These are phyloP conservation scores for Pristionchus mayeri DNA, from an alignment of 2,888 invertebrate genomes.

Conservation along the genomic window DNA sequence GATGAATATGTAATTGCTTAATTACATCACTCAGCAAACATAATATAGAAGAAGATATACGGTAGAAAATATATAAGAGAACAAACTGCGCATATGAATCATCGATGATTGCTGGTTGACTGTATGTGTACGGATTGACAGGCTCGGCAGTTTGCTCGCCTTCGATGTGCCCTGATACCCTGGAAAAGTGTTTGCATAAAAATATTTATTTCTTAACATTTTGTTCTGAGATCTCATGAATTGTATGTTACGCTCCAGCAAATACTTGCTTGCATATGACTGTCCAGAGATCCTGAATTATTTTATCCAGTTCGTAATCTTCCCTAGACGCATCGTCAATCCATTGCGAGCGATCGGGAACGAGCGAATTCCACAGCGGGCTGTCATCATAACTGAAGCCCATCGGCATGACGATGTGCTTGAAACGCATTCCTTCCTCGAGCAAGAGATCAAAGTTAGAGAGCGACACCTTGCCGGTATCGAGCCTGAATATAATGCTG, in stretches of 20 bases:
- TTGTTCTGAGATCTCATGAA: not conserved
- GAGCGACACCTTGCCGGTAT: too few relatives aligned
- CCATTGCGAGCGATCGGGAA: not conserved
- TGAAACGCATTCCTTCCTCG: too few relatives aligned
- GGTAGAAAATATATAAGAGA: not conserved
- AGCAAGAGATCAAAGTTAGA: too few relatives aligned
- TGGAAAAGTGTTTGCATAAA: not conserved
- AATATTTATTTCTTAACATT: not conserved
- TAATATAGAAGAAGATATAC: not conserved
- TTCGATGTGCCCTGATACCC: not conserved
- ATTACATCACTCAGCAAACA: not conserved
- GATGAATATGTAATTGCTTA: not conserved
- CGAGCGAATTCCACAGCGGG: too few relatives aligned
- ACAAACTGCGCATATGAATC: not conserved
- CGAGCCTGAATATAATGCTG: too few relatives aligned
- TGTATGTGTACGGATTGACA: not conserved
- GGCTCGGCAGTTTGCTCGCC: not conserved
- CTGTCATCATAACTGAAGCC: slow-evolving; percentile 25
- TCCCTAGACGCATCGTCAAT: not conserved
- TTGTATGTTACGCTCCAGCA: too few relatives aligned
- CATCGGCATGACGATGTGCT: too few relatives aligned
- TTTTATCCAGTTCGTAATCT: not conserved
- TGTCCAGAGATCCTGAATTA: slow-evolving; percentile 4
- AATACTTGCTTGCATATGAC: not conserved
- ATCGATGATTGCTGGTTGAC: not conserved